Conservation (phyloP, 2,113 vertebrate genomes). For the Caranx melampygus region DNA sequence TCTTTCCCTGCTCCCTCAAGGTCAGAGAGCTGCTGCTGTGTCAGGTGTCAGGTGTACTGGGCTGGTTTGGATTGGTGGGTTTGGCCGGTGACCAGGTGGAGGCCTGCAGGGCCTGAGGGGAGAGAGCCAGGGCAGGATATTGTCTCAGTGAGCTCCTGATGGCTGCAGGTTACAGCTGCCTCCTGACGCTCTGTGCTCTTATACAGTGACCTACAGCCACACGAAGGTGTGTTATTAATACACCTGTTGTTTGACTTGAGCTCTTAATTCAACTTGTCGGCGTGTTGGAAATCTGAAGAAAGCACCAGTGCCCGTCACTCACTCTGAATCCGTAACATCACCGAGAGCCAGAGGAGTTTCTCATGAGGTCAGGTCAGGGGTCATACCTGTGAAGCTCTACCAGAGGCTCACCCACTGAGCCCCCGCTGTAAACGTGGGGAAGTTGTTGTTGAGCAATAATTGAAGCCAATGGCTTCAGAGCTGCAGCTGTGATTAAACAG, state of each 20-base stretch:
- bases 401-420: too few relatives aligned
- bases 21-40: constrained; percentile 47
- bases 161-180: constrained; percentile 62
- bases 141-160: constrained; percentile 73
- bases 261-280: not conserved
- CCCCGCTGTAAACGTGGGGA: not conserved
- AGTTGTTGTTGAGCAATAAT: not conserved
- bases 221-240: constrained; percentile 30
- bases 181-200: constrained; percentile 49
- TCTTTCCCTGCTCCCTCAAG: constrained; percentile 26
- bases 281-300: too few relatives aligned
- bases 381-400: too few relatives aligned
- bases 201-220: not conserved
- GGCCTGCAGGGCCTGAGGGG: constrained; percentile 50
- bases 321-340: too few relatives aligned
- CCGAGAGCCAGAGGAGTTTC: too few relatives aligned
- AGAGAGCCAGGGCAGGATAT: constrained; percentile 74
- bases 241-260: constrained; percentile 1
- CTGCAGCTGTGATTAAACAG: not conserved
- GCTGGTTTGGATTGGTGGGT: constrained; percentile 48
- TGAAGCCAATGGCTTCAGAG: not conserved
- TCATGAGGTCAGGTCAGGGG: too few relatives aligned
- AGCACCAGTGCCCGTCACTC: too few relatives aligned
- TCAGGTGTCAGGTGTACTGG: constrained; percentile 55
- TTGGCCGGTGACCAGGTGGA: constrained; percentile 56